Conservation (phyloP, 2,888 invertebrate genomes). For the Conomelus anceps region DNA sequence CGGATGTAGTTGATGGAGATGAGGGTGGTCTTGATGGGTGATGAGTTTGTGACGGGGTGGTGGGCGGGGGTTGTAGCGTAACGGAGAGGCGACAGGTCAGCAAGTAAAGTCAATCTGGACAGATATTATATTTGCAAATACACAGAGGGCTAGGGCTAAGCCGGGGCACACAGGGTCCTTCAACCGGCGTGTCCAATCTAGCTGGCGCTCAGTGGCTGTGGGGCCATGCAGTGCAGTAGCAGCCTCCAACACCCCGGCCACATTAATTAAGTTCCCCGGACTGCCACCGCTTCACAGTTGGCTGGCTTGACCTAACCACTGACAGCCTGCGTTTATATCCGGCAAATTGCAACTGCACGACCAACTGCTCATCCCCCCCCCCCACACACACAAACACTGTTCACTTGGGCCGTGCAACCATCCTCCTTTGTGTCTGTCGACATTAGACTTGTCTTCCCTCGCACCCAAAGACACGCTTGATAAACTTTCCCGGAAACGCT, state of each 20-base stretch:
- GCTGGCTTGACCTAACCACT: background rate
- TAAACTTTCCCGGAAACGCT: background rate
- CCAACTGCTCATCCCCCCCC: background rate
- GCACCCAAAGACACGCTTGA: background rate
- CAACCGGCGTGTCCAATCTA: slow-evolving; percentile 6
- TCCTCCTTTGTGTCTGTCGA: background rate
- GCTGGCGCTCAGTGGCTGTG: background rate
- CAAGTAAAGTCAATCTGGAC: slow-evolving; percentile 10
- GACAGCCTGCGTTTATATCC: background rate
- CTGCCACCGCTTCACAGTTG: background rate
- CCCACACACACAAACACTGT: background rate
- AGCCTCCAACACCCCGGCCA: background rate
- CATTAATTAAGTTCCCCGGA: slow-evolving; percentile 1
- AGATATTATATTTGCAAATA: slow-evolving; percentile 13
- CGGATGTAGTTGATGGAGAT: background rate
- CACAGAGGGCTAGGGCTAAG: background rate
- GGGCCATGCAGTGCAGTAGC: background rate
- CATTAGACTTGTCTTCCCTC: background rate
- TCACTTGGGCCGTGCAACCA: background rate
- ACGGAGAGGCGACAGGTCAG: background rate
- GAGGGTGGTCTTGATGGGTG: background rate
- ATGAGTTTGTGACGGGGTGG: background rate
- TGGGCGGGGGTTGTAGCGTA: background rate
- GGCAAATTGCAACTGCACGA: background rate
- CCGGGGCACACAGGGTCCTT: background rate